Evolutionary conservation across 2,797 vertebrate species (phyloP).

Genomic region (Dendrocincla tyrannina): DNA sequence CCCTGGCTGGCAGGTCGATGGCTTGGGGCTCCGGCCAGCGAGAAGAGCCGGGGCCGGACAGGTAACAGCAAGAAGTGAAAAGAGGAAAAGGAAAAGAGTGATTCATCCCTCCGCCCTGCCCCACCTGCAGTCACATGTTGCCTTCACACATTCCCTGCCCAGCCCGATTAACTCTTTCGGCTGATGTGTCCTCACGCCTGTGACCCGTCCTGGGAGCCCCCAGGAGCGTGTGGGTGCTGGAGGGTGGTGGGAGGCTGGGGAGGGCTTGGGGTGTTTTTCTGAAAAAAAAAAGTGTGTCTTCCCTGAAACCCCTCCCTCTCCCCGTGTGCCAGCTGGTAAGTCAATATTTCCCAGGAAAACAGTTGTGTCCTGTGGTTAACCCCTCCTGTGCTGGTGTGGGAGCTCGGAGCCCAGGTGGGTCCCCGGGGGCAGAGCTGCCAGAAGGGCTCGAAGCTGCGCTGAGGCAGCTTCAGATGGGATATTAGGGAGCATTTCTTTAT

Average conservation of each 20-base stretch:
- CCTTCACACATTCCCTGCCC: slow-evolving; percentile 13
- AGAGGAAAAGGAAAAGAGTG: slow-evolving; percentile 47
- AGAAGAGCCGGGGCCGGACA: background rate
- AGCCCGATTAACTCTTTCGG: slow-evolving; percentile 45
- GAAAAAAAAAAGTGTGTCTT: accelerated
- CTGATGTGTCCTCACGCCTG: background rate
- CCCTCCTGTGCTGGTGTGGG: background rate
- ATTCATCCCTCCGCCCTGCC: slow-evolving; percentile 65
- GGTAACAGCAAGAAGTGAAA: slow-evolving; percentile 58
- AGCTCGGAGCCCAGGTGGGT: background rate
- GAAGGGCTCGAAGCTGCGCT: background rate
- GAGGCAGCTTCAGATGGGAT: background rate
- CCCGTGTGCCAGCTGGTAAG: background rate
- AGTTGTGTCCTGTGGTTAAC: background rate
- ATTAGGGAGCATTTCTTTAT: background rate
- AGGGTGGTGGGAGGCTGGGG: background rate
- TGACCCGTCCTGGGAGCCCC: background rate
- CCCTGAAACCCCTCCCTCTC: background rate
- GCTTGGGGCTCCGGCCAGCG: background rate
- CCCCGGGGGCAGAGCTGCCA: accelerated
- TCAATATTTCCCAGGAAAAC: background rate
- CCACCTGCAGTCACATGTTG: slow-evolving; percentile 66
- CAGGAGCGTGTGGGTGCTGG: accelerated
- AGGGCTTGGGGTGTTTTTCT: background rate
- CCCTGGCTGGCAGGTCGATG: background rate